Percentiles rank a stretch among this genome's conserved stretches.
These are phyloP conservation scores for Luidia sarsii DNA, from an alignment of 53 echinoderm and acorn worm species.

Conservation along the genomic window DNA sequence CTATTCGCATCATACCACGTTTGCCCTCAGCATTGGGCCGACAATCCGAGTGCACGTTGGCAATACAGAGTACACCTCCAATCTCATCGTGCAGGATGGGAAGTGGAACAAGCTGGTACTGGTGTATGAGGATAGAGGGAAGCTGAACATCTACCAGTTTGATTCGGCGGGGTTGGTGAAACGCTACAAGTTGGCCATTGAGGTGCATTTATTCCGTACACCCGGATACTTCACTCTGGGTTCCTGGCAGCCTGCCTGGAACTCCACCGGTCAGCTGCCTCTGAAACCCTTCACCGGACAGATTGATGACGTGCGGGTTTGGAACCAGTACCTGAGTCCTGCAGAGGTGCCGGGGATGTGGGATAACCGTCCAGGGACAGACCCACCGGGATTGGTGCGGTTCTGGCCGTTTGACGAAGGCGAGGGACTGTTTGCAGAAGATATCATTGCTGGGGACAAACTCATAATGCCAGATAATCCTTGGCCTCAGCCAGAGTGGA, in stretches of 20 bases:
- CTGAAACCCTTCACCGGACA: conserved; percentile 66
- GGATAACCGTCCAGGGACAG: conserved; percentile 42
- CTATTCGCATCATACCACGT: conserved; percentile 70
- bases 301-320: conserved; percentile 80
- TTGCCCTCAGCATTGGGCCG: conserved; percentile 63
- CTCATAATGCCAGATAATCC: conserved; percentile 67
- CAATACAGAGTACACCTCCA: conserved; percentile 54
- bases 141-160: conserved; percentile 72
- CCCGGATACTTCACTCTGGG: conserved; percentile 86
- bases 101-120: conserved; percentile 77
- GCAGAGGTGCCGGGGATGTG: conserved; percentile 71
- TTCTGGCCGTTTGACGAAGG: conserved; percentile 91
- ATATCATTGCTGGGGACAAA: conserved; percentile 50
- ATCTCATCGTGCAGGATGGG: conserved; percentile 56
- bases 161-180: conserved; percentile 51
- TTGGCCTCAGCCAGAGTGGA: conserved; percentile 76
- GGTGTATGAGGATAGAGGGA: conserved; percentile 68
- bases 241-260: conserved; percentile 75
- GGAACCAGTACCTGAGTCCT: conserved; percentile 79
- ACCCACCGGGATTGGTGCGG: conserved; percentile 51
- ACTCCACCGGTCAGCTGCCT: conserved; percentile 44
- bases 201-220: conserved; percentile 48
- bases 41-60: conserved; percentile 66
- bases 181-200: conserved; percentile 44
- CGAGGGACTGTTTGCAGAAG: conserved; percentile 67